Conservation (phyloP, 2,888 invertebrate genomes). For the Leptopilina myrica region DNA sequence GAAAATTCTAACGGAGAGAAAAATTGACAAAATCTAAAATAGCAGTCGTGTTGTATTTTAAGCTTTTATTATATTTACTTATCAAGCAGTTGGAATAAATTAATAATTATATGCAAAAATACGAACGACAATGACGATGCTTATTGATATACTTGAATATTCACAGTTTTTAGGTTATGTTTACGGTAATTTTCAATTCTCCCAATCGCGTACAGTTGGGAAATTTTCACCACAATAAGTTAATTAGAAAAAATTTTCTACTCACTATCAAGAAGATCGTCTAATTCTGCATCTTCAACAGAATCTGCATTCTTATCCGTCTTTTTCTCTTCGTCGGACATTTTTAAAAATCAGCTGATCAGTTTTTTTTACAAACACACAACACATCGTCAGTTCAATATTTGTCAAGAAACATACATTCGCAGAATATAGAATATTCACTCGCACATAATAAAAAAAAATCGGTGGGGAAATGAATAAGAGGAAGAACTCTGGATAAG, state of each 20-base stretch:
- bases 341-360: constrained; percentile 54
- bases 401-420: background rate
- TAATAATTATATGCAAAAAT: background rate
- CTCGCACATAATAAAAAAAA: background rate
- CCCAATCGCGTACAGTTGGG: background rate
- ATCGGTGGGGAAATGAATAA: background rate
- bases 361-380: background rate
- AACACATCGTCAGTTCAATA: background rate
- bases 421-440: background rate
- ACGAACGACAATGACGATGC: background rate
- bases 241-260: constrained; percentile 52
- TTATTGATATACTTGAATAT: background rate
- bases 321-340: constrained; percentile 68
- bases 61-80: too few species aligned
- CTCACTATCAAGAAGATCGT: constrained; percentile 87
- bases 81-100: too few species aligned
- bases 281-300: constrained; percentile 82
- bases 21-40: too few species aligned
- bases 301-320: constrained; percentile 53
- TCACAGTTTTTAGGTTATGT: constrained; percentile 2
- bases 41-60: too few species aligned
- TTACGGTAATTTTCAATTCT: background rate
- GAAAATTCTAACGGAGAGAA: too few species aligned
- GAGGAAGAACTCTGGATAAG: background rate
- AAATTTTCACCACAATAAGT: background rate